Evolutionary conservation across 2,797 vertebrate species (phyloP).

Genomic region (Sylvia borin): DNA sequence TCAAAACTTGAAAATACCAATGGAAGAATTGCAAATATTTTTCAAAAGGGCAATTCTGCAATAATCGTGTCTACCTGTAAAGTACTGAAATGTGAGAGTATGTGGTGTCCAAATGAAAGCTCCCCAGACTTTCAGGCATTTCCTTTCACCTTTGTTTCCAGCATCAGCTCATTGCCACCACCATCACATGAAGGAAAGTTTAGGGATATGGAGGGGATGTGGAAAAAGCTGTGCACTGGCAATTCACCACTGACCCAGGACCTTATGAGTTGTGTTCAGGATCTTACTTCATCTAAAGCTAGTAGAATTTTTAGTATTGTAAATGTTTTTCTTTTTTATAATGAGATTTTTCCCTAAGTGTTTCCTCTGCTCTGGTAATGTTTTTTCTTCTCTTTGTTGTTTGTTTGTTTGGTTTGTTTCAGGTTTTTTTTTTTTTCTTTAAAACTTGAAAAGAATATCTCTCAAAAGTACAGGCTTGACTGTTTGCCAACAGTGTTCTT

Average conservation of each 20-base stretch:
- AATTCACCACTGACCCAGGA: neutral
- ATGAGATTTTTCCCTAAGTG: neutral
- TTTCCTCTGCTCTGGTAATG: neutral
- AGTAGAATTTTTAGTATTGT: neutral
- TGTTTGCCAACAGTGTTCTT: neutral
- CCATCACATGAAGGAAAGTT: neutral
- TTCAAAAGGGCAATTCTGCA: neutral
- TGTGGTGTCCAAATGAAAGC: neutral
- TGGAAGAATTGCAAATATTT: neutral
- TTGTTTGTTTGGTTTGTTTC: too few relatives aligned
- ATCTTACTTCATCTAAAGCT: neutral
- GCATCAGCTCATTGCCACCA: neutral
- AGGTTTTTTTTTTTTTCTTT: neutral
- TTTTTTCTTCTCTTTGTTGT: neutral
- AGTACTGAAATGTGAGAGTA: fast-evolving
- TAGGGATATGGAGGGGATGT: neutral
- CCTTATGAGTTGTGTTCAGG: neutral
- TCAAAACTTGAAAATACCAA: neutral
- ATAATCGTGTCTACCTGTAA: neutral
- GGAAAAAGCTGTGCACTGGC: neutral
- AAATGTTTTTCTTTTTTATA: neutral
- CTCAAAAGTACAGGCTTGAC: neutral
- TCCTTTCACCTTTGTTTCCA: neutral
- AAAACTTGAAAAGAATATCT: neutral
- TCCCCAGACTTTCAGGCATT: neutral